phyloP scores from a whole-genome alignment of 2,113 vertebrate genomes.

The Xenopus tropicalis region UCB_Xtro_10.0 CM004447.2:35896001-35896500 shows the following conservation, averaged over 20 bases:
- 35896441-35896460: constrained; percentile 54
- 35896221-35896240: constrained; percentile 30
- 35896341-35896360: constrained; percentile 50
- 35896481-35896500: constrained; percentile 31
- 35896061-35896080: neutral
- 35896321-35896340: constrained; percentile 37
- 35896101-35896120: neutral
- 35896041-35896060: neutral
- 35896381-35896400: constrained; percentile 48
- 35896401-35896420: constrained; percentile 60
- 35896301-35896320: constrained; percentile 37
- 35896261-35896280: constrained; percentile 17
- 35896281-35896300: constrained; percentile 36
- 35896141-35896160: constrained; percentile 5
- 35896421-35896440: constrained; percentile 56
- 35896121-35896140: neutral
- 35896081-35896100: neutral
- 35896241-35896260: constrained; percentile 25
- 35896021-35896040: too few species aligned
- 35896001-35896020: too few species aligned
- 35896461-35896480: constrained; percentile 60
- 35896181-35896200: constrained; percentile 25
- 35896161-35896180: neutral
- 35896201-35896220: constrained; percentile 38
- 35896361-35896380: constrained; percentile 46